Conservation (phyloP, 2,797 vertebrate species). For the Oreonectes daqikongensis region DNA sequence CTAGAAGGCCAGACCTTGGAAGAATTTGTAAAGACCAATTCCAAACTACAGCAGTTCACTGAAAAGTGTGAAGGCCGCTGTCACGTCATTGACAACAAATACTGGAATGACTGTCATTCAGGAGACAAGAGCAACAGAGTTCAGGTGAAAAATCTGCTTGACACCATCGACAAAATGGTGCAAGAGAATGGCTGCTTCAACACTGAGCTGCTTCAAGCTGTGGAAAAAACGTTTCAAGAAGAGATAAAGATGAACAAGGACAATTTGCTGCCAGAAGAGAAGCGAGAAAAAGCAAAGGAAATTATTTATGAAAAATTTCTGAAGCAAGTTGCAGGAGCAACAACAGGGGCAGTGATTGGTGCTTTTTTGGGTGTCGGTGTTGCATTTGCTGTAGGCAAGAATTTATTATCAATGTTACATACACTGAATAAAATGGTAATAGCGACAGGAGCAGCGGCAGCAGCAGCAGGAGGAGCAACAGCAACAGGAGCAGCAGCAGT, state of each 20-base stretch:
- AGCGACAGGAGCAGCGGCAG: slow-evolving; percentile 23
- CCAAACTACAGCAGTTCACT: slow-evolving; percentile 23
- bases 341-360: background rate
- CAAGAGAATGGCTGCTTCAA: slow-evolving; percentile 7
- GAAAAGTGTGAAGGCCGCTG: slow-evolving; percentile 32
- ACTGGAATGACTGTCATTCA: slow-evolving; percentile 11
- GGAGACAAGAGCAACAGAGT: slow-evolving; percentile 29
- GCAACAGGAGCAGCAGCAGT: background rate
- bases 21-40: slow-evolving; percentile 12
- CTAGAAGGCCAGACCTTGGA: slow-evolving; percentile 41
- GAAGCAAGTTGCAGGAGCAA: background rate
- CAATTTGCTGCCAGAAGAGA: background rate
- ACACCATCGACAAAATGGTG: slow-evolving; percentile 32
- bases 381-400: background rate
- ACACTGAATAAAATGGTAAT: background rate
- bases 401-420: slow-evolving; percentile 8
- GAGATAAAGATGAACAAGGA: background rate
- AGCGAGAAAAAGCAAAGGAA: background rate
- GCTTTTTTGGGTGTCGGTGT: background rate
- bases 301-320: background rate
- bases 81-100: slow-evolving; percentile 40
- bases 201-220: slow-evolving; percentile 19
- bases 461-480: too few relatives aligned
- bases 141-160: slow-evolving; percentile 41
- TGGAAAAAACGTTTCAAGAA: background rate